Evolutionary conservation across 2,888 invertebrate species (phyloP).

Genomic region (Entomobrya multifasciata): DNA sequence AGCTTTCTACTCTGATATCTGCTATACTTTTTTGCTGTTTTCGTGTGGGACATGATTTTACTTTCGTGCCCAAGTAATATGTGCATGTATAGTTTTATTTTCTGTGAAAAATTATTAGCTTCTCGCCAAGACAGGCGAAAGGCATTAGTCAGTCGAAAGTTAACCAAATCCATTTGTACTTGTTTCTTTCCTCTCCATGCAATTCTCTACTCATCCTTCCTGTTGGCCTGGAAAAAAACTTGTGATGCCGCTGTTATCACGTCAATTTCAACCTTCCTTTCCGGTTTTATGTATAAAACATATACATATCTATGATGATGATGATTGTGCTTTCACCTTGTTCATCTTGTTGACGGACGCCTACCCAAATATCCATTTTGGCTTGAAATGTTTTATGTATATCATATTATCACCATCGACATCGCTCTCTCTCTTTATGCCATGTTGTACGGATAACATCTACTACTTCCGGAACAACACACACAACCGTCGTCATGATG

Average conservation of each 20-base stretch:
- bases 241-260: constrained; percentile 65
- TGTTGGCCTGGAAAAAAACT: constrained; percentile 44
- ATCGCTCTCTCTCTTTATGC: constrained; percentile 6
- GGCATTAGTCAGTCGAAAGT: constrained; percentile 72
- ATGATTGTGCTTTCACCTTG: background rate
- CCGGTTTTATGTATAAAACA: constrained; percentile 29
- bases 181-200: constrained; percentile 68
- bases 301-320: background rate
- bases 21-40: constrained; percentile 4
- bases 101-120: constrained; percentile 70
- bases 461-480: constrained; percentile 10
- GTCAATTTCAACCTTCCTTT: constrained; percentile 69
- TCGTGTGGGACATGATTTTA: background rate
- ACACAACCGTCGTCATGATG: background rate
- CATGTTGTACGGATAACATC: constrained; percentile 13
- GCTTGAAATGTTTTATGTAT: background rate
- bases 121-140: constrained; percentile 67
- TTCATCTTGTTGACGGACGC: constrained; percentile 42
- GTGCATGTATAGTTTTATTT: constrained; percentile 54
- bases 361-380: background rate
- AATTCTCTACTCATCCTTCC: constrained; percentile 66
- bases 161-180: constrained; percentile 74
- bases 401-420: background rate
- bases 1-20: background rate
- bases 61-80: background rate